phyloP scores from a whole-genome alignment of 2,888 invertebrate species.

The Glyphotaelius pellucidus region DNA sequence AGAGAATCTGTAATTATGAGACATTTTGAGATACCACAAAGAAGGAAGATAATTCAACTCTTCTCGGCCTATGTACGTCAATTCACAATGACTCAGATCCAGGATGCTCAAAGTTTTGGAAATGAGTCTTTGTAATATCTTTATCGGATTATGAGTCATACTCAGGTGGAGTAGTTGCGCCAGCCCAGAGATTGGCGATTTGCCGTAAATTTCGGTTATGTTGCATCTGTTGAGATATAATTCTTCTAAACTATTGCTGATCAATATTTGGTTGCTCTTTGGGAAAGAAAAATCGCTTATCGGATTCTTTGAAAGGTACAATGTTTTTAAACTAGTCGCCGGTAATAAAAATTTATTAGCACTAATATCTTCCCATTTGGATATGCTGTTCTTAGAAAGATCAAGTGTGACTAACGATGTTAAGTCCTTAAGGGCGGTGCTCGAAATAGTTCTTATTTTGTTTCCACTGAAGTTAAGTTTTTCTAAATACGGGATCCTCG shows the following conservation, averaged over 20 bases:
- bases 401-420: slow-evolving; percentile 79
- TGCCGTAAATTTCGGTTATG: slow-evolving; percentile 77
- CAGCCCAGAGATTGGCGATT: slow-evolving; percentile 75
- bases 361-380: slow-evolving; percentile 78
- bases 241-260: slow-evolving; percentile 78
- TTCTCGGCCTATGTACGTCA: slow-evolving; percentile 75
- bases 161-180: slow-evolving; percentile 76
- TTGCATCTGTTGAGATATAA: slow-evolving; percentile 81
- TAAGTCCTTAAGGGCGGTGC: slow-evolving; percentile 76
- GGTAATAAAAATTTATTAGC: slow-evolving; percentile 76
- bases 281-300: slow-evolving; percentile 76
- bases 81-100: slow-evolving; percentile 78
- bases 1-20: slow-evolving; percentile 79
- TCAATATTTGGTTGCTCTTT: slow-evolving; percentile 76
- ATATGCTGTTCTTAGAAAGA: slow-evolving; percentile 81
- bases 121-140: slow-evolving; percentile 73
- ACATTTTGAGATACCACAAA: slow-evolving; percentile 79
- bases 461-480: slow-evolving; percentile 76
- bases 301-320: slow-evolving; percentile 83
- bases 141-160: slow-evolving; percentile 76
- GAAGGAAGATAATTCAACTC: slow-evolving; percentile 79
- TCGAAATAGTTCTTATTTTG: slow-evolving; percentile 74
- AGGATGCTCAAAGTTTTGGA: slow-evolving; percentile 77
- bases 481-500: slow-evolving; percentile 75
- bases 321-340: slow-evolving; percentile 75